phyloP scores from a whole-genome alignment of 2,113 vertebrate genomes.

The Podarcis muralis region DNA sequence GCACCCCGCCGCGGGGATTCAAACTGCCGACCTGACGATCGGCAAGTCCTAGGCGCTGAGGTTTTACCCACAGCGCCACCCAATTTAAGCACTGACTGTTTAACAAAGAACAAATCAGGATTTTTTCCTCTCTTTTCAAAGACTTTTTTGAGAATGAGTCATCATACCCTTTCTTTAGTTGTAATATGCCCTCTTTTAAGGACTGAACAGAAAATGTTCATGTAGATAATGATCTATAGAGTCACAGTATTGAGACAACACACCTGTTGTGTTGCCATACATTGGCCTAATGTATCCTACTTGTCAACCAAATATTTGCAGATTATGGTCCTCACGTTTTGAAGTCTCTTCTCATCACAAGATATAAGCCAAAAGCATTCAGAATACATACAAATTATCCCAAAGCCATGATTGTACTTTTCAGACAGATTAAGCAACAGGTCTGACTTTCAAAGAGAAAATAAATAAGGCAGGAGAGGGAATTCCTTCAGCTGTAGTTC shows the following conservation, averaged over 20 bases:
- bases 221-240: slow-evolving; percentile 66
- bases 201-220: slow-evolving; percentile 58
- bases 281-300: slow-evolving; percentile 65
- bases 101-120: slow-evolving; percentile 49
- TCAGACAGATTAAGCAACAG: slow-evolving; percentile 62
- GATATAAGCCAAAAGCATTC: slow-evolving; percentile 68
- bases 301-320: slow-evolving; percentile 64
- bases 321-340: slow-evolving; percentile 61
- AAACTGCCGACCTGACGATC: too few relatives aligned
- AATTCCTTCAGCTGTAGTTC: slow-evolving; percentile 51
- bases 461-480: slow-evolving; percentile 36
- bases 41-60: too few relatives aligned
- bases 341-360: slow-evolving; percentile 70
- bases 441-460: slow-evolving; percentile 61
- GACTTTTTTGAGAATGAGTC: neutral
- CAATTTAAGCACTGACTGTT: slow-evolving; percentile 47
- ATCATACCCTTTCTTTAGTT: slow-evolving; percentile 57
- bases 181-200: slow-evolving; percentile 43
- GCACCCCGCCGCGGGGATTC: too few relatives aligned
- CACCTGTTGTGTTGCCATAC: slow-evolving; percentile 59
- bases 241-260: slow-evolving; percentile 64
- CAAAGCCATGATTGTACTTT: slow-evolving; percentile 67
- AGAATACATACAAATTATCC: slow-evolving; percentile 66
- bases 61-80: too few relatives aligned
- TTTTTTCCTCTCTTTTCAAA: neutral